Percentiles rank a stretch among this genome's conserved stretches.
Evolutionary conservation across 2,797 vertebrate species (phyloP).

Genomic region (Sorex maritimensis): DNA sequence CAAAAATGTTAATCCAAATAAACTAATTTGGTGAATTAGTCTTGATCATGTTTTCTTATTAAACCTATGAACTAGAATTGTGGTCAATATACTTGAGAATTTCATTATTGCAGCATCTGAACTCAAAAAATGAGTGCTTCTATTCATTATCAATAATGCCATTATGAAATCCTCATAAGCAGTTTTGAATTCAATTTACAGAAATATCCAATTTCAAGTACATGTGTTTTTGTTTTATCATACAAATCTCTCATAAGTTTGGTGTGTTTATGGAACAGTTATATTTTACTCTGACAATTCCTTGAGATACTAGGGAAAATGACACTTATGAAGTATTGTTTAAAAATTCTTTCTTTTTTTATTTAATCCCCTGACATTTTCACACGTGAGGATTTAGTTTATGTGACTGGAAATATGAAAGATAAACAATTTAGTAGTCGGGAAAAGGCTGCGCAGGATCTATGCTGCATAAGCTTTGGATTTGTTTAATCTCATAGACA

Average conservation of each 20-base stretch:
- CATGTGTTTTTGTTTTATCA: no score
- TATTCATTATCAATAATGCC: no score
- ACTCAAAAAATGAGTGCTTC: neutral
- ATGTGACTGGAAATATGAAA: constrained; percentile 23
- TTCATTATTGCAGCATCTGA: neutral
- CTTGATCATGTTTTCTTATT: neutral
- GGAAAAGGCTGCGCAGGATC: neutral
- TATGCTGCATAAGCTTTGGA: neutral
- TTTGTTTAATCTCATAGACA: constrained; percentile 1
- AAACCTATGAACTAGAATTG: neutral
- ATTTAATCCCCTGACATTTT: constrained; percentile 26
- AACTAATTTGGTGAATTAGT: neutral
- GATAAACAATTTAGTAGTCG: constrained; percentile 40
- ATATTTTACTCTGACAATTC: neutral
- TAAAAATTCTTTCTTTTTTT: neutral
- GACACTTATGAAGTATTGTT: neutral
- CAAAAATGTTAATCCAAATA: constrained; percentile 11
- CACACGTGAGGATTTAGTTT: constrained; percentile 14
- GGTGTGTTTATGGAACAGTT: neutral
- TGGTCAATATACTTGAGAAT: neutral
- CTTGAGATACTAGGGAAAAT: neutral
- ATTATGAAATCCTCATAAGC: no score
- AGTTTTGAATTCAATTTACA: no score
- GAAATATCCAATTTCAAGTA: no score
- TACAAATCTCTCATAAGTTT: no score